Base-by-base conservation (phyloP, 2,888 invertebrate species). In the Abrostola triplasia region DNA sequence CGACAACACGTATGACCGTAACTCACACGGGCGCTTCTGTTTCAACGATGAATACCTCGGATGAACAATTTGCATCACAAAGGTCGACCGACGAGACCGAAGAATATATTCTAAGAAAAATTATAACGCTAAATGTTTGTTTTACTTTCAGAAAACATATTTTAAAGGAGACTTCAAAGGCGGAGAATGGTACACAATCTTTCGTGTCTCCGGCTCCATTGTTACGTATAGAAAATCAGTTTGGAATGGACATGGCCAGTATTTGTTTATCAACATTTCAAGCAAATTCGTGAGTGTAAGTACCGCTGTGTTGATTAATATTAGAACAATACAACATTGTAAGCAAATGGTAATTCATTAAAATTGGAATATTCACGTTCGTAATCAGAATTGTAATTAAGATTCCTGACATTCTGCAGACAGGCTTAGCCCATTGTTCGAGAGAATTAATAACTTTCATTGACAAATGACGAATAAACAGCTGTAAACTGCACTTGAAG, bases 11-110 rank as follows among this genome's bases (percentile, higher is more conserved):
- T 56, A 55, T 50, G 49, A 13, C 41, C 47, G 53, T 60, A 72
- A 72, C 54, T 57, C 44, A 59, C 36, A 59, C 62, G 37, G 62
- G 57, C 49, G 61, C 76, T 52, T 64, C 68, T 63, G 77, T 67
- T 47, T 40, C 5, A 12, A 53, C 62, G 55, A 75, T 53, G 60
- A 79, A 73, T 73, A 78, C 49, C 52, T 57, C 59, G 48, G 51
- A 24, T 47, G 44, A 60, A 51, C 52, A 59, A 71, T 78, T 78
- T 70, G 62, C 78, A 78, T 78, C 35, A 70, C 69, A 80, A 78
- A 70, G 36, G 42, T 6, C 40, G 41, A 41, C 13, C 47, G 58
- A 61, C 52, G 12, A 24, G 7, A 50, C 59, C 13, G 40, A 35
- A 59, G 44, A 67, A 51, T 60, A 24, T 24, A 72, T 67, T 73